A percentile compares a stretch with the other conserved stretches of the same genome.
Evolutionary conservation across 37 sponge, comb jelly and placozoan genomes (phyloP).

Genomic region (Sycon ciliatum): DNA sequence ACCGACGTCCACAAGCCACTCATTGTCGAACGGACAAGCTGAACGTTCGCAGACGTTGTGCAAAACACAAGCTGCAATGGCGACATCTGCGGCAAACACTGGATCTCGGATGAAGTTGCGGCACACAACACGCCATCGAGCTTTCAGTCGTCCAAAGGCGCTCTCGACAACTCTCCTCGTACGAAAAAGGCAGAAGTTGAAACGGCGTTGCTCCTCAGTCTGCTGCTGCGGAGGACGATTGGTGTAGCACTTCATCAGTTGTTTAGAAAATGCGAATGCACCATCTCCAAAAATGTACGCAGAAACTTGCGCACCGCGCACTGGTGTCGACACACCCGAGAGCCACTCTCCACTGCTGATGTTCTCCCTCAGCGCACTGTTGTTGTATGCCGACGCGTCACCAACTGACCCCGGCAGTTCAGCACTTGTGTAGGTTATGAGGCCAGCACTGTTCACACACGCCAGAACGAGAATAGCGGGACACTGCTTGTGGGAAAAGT

Average conservation of each 20-base stretch:
- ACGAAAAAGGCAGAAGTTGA: slow-evolving; percentile 15
- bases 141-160: slow-evolving; percentile 22
- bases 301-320: neutral
- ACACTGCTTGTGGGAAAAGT: slow-evolving; percentile 15
- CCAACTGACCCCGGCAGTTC: too few species aligned
- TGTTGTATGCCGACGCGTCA: neutral
- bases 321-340: neutral
- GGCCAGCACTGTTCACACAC: too few species aligned
- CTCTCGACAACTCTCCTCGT: slow-evolving; percentile 27
- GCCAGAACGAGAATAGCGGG: neutral
- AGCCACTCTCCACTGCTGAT: slow-evolving; percentile 18
- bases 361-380: neutral
- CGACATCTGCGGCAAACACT: too few species aligned
- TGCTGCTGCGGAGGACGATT: neutral
- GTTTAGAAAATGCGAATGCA: neutral
- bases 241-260: slow-evolving; percentile 20
- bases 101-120: too few species aligned
- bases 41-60: too few species aligned
- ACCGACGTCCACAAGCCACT: too few species aligned
- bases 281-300: slow-evolving; percentile 2
- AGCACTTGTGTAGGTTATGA: slow-evolving; percentile 12
- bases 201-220: slow-evolving; percentile 10
- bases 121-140: too few species aligned
- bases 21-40: too few species aligned
- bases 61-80: too few species aligned